These are phyloP conservation scores for Lomographa bimaculata DNA, from an alignment of 2,888 invertebrate species.

Conservation along the genomic window DNA sequence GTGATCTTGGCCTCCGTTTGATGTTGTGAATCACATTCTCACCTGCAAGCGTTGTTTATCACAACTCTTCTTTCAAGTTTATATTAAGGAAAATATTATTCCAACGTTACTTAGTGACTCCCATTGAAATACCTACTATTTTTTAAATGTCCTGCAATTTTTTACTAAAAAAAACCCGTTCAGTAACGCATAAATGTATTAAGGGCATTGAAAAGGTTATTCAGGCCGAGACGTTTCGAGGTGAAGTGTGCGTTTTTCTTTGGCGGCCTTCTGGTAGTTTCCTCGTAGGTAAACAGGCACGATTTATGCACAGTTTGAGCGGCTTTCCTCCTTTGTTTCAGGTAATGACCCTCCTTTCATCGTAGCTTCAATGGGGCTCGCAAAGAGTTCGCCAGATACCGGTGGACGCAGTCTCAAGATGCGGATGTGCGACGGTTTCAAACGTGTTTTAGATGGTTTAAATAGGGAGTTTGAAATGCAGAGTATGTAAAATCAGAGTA, in stretches of 20 bases:
- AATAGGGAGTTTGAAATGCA: too few species aligned
- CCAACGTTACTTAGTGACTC: too few species aligned
- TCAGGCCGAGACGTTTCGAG: conserved; percentile 47
- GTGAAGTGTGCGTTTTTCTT: conserved; percentile 75
- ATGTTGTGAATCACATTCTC: too few species aligned
- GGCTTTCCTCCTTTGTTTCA: conserved; percentile 78
- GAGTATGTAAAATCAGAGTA: too few species aligned
- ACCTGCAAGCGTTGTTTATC: too few species aligned
- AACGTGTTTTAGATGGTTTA: conserved; percentile 17
- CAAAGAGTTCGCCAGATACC: conserved; percentile 68
- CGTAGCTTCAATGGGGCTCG: conserved; percentile 68
- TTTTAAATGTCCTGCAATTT: too few species aligned
- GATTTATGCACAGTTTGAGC: conserved; percentile 80
- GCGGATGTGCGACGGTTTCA: conserved; percentile 23
- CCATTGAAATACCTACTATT: too few species aligned
- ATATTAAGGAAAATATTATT: too few species aligned
- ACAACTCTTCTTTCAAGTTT: too few species aligned
- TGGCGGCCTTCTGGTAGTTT: conserved; percentile 67
- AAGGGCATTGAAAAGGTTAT: conserved; percentile 56
- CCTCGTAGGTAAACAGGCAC: conserved; percentile 74
- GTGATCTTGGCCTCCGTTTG: too few species aligned
- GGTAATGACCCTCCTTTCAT: conserved; percentile 83
- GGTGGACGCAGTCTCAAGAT: conserved; percentile 27
- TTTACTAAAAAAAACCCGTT: conserved; percentile 7
- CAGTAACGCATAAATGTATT: conserved; percentile 47